A percentile compares a stretch with the other conserved stretches of the same genome.
phyloP scores from a whole-genome alignment of 2,797 vertebrate species.

The Dipus sagitta region DNA sequence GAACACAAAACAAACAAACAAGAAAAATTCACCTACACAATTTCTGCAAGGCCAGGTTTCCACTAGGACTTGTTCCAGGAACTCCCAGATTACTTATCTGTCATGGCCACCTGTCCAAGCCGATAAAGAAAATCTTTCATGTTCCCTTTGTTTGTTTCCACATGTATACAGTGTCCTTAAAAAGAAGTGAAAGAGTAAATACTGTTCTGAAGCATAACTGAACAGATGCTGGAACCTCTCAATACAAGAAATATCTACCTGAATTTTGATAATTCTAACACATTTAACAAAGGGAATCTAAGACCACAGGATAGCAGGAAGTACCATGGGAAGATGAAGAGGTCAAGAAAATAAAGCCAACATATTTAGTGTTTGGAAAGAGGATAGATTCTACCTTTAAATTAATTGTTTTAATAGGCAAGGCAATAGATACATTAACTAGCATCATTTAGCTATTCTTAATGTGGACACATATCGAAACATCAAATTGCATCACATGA shows the following conservation, averaged over 20 bases:
- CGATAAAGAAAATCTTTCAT: not conserved
- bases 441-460: not conserved
- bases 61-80: not conserved
- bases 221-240: not conserved
- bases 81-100: not conserved
- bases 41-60: not conserved
- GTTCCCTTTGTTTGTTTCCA: not conserved
- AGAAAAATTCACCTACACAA: not conserved
- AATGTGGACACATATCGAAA: too few species aligned
- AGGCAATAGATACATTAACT: not conserved
- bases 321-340: not conserved
- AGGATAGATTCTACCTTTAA: not conserved
- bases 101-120: not conserved
- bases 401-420: not conserved
- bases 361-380: not conserved
- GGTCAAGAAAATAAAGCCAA: not conserved
- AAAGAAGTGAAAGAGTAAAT: constrained; percentile 34
- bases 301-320: rapidly evolving
- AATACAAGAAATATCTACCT: not conserved
- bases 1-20: not conserved
- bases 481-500: not conserved
- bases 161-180: not conserved
- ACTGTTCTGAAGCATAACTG: not conserved
- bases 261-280: not conserved
- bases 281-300: not conserved